These are phyloP conservation scores for Excalfactoria chinensis DNA, from an alignment of 2,113 vertebrate species.

Conservation along the genomic window DNA sequence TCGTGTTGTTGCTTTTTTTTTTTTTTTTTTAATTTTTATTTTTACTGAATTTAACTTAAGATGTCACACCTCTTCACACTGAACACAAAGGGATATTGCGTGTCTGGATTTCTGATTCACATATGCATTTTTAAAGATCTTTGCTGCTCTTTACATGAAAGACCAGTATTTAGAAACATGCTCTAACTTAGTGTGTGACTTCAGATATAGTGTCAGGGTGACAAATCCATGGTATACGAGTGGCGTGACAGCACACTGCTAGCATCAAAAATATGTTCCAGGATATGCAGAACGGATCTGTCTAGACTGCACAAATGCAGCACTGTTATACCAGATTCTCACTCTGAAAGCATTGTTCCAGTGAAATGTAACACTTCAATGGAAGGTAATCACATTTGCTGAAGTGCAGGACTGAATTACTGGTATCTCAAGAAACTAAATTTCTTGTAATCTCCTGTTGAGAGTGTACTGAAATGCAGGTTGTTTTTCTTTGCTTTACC, in stretches of 20 bases:
- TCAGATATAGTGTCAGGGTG: neutral
- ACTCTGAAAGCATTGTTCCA: neutral
- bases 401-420: neutral
- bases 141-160: neutral
- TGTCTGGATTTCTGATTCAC: neutral
- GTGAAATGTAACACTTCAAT: neutral
- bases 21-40: neutral
- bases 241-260: neutral
- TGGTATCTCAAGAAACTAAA: neutral
- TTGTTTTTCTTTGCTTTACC: neutral
- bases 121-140: neutral
- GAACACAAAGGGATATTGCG: neutral
- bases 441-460: neutral
- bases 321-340: neutral
- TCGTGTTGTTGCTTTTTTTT: neutral
- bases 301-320: neutral
- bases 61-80: neutral
- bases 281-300: neutral
- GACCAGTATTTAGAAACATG: neutral
- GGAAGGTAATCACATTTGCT: neutral
- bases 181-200: neutral
- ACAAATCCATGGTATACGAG: neutral
- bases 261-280: neutral
- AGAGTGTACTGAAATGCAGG: neutral
- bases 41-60: slow-evolving; percentile 65